A percentile compares a stretch with the other conserved stretches of the same genome.
Evolutionary conservation across 2,888 invertebrate genomes (phyloP).

Genomic region (Tholera decimalis): DNA sequence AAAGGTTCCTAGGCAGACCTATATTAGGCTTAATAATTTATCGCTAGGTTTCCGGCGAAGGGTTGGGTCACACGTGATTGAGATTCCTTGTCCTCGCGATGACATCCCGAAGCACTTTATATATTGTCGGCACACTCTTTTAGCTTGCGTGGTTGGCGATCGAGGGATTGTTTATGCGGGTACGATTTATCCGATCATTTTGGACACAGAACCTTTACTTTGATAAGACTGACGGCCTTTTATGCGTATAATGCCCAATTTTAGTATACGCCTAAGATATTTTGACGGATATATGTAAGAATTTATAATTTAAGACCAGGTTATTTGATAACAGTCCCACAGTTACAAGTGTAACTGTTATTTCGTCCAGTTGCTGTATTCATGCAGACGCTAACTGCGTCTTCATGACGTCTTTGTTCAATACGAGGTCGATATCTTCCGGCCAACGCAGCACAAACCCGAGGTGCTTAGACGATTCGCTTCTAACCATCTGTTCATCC

Average conservation of each 20-base stretch:
- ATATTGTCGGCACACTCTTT: constrained; percentile 22
- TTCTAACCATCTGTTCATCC: constrained; percentile 2
- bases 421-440: not conserved
- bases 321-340: not conserved
- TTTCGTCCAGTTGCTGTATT: not conserved
- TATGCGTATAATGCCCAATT: constrained; percentile 10
- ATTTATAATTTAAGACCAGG: not conserved
- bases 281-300: not conserved
- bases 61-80: constrained; percentile 39
- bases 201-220: constrained; percentile 9
- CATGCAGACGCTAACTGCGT: too few species aligned
- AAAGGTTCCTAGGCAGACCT: constrained; percentile 36
- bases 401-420: constrained; percentile 1
- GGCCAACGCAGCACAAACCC: constrained; percentile 3
- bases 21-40: constrained; percentile 45
- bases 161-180: constrained; percentile 39
- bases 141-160: constrained; percentile 4
- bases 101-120: constrained; percentile 15
- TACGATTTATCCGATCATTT: constrained; percentile 31
- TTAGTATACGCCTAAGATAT: not conserved
- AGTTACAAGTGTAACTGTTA: not conserved
- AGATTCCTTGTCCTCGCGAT: constrained; percentile 33
- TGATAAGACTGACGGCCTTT: constrained; percentile 9
- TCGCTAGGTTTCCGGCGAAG: constrained; percentile 30
- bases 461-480: not conserved